A percentile compares a stretch with the other conserved stretches of the same genome.
phyloP scores from a whole-genome alignment of 2,797 vertebrate genomes.

The Vireo griseus region DNA sequence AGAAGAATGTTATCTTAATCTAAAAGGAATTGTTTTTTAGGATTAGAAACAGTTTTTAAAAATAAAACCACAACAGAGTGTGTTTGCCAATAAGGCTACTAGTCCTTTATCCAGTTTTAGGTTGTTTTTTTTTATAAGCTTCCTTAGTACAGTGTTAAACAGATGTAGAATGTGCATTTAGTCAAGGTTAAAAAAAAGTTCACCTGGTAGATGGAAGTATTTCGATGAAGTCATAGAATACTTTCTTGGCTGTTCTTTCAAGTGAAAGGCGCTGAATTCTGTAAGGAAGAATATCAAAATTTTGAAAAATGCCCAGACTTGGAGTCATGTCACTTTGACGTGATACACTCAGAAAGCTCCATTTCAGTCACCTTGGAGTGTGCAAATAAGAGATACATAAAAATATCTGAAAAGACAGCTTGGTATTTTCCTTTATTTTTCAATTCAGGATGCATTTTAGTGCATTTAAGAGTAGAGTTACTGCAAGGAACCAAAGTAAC shows the following conservation, averaged over 20 bases:
- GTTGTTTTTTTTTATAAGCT: not conserved
- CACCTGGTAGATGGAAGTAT: not conserved
- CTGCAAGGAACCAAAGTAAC: not conserved
- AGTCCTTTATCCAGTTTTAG: not conserved
- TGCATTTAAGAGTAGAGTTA: not conserved
- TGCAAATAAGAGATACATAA: not conserved
- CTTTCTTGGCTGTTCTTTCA: not conserved
- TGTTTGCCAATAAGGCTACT: not conserved
- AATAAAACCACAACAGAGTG: not conserved
- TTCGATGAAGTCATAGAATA: not conserved
- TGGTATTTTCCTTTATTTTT: not conserved
- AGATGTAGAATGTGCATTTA: not conserved
- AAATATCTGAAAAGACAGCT: not conserved
- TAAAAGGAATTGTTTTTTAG: not conserved
- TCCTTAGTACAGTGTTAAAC: not conserved
- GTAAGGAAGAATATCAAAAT: not conserved
- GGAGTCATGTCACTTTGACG: not conserved
- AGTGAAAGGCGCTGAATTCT: not conserved
- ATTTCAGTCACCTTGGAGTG: not conserved
- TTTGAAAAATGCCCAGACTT: not conserved
- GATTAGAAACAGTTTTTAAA: not conserved
- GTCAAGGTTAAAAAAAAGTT: not conserved
- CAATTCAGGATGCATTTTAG: not conserved
- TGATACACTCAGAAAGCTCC: not conserved
- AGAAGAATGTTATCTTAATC: not conserved